Evolutionary conservation across 2,113 vertebrate species (phyloP).

Genomic region (Saccopteryx bilineata): DNA sequence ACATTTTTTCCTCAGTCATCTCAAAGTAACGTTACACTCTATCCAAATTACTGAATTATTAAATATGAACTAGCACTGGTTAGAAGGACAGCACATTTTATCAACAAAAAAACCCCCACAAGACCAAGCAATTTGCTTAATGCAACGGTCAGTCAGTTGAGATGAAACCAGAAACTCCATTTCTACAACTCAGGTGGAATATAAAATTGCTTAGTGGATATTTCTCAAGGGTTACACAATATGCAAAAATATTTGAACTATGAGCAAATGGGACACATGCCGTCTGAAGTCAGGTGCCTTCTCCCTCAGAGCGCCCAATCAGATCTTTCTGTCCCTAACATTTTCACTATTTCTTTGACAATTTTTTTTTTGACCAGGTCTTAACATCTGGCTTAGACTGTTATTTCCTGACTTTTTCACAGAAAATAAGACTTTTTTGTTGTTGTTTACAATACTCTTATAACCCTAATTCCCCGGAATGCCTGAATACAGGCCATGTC

Average conservation of each 20-base stretch:
- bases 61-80: neutral
- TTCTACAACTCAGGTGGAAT: neutral
- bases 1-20: neutral
- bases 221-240: neutral
- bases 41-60: neutral
- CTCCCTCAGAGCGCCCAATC: neutral
- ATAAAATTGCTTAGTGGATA: neutral
- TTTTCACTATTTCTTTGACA: neutral
- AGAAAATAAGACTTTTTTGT: neutral
- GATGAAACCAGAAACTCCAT: conserved; percentile 30
- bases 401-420: conserved; percentile 28
- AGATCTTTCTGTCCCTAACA: neutral
- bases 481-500: neutral
- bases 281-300: conserved; percentile 6
- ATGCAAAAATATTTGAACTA: neutral
- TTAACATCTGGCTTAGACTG: neutral
- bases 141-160: neutral
- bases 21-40: neutral
- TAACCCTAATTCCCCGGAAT: neutral
- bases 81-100: neutral
- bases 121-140: neutral
- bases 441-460: neutral
- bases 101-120: conserved; percentile 17
- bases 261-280: neutral
- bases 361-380: neutral